Conservation (phyloP, 1,140 invertebrate genomes). For the Brachionus asplanchnoidis region DNA sequence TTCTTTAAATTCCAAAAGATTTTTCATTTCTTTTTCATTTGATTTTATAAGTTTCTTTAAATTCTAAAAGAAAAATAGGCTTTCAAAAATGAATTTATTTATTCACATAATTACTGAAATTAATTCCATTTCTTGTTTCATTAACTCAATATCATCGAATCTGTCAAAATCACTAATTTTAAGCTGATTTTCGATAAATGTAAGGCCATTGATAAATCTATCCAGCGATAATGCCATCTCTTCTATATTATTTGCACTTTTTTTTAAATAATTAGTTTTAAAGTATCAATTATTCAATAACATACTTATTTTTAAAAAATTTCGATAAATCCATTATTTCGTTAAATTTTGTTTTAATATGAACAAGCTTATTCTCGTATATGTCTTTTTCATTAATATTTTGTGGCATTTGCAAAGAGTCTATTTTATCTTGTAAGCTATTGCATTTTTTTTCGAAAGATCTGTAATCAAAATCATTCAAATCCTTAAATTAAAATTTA, state of each 20-base stretch:
- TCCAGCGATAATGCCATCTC: neutral
- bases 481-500: neutral
- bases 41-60: neutral
- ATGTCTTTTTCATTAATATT: neutral
- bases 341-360: neutral
- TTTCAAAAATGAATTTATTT: neutral
- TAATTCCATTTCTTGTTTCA: constrained; percentile 1
- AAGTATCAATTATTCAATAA: neutral
- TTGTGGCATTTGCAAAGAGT: too few relatives aligned
- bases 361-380: neutral
- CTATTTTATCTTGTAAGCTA: neutral
- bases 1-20: neutral
- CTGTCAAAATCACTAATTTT: neutral
- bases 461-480: neutral
- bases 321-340: neutral
- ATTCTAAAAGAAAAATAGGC: neutral
- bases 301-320: neutral
- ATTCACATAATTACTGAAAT: neutral
- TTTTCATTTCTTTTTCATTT: neutral
- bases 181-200: neutral
- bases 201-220: neutral
- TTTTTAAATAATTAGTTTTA: neutral
- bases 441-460: neutral
- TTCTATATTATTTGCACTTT: neutral
- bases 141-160: neutral